Percentiles rank a stretch among this genome's conserved stretches.
Conservation (phyloP, 2,113 vertebrate species). For the Varanus komodoensis region DNA sequence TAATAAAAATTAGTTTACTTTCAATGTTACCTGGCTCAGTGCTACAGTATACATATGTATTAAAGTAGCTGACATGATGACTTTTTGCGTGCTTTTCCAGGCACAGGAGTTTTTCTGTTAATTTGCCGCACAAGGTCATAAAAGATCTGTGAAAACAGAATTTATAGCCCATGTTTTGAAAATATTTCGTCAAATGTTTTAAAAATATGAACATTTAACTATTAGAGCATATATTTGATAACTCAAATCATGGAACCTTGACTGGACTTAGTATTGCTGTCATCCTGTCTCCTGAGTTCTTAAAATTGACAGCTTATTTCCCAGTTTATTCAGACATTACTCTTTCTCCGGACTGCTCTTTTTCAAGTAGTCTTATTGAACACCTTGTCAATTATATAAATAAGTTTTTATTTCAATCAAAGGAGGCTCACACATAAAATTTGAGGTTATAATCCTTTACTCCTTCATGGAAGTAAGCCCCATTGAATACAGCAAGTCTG, state of each 20-base stretch:
- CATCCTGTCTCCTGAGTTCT: background rate
- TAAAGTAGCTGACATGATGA: slow-evolving; percentile 92
- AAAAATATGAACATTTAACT: background rate
- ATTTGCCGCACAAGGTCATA: slow-evolving; percentile 96
- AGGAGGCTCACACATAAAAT: background rate
- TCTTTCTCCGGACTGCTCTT: too few species aligned
- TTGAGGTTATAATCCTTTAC: background rate
- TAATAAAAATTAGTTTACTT: background rate
- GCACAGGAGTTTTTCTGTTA: slow-evolving; percentile 94
- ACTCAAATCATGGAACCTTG: background rate
- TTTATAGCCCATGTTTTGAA: slow-evolving; percentile 11
- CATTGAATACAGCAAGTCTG: background rate
- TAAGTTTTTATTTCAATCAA: background rate
- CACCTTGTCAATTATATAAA: background rate
- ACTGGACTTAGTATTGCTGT: background rate
- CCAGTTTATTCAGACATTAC: background rate
- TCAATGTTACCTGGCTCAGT: slow-evolving; percentile 87
- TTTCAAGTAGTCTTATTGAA: background rate
- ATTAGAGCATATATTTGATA: background rate
- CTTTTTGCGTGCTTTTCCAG: slow-evolving; percentile 92
- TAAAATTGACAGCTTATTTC: background rate
- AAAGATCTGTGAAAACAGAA: slow-evolving; percentile 84
- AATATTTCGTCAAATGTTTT: background rate
- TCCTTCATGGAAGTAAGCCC: background rate
- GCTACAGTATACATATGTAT: slow-evolving; percentile 87